These are phyloP conservation scores for Vulpes vulpes DNA, from an alignment of 2,113 vertebrate species.

Conservation along the genomic window DNA sequence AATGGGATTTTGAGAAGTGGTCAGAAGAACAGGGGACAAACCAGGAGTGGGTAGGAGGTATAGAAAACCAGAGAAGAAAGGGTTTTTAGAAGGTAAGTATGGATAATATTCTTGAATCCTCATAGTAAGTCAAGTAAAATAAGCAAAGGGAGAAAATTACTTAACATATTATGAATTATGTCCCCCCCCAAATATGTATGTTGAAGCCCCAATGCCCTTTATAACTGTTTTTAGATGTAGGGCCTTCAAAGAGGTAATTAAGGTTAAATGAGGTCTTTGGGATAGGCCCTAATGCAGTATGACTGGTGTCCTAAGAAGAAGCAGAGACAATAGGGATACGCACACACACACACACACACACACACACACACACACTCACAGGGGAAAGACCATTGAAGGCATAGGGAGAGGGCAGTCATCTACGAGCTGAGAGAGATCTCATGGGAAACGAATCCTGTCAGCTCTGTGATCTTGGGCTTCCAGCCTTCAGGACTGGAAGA, in stretches of 20 bases:
- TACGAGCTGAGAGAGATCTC: neutral
- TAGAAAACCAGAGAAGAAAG: neutral
- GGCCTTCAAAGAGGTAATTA: neutral
- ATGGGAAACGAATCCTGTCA: neutral
- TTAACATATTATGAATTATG: neutral
- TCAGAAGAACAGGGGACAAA: neutral
- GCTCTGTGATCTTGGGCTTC: neutral
- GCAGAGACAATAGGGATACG: too few species aligned
- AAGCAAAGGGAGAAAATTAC: slow-evolving; percentile 25
- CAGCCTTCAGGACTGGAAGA: neutral
- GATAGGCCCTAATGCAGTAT: neutral
- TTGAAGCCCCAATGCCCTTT: neutral
- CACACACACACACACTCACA: rapidly evolving
- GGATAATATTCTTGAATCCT: neutral
- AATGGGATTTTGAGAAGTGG: neutral
- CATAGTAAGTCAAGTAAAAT: neutral
- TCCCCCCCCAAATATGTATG: neutral
- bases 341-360: rapidly evolving
- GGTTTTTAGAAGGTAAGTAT: neutral
- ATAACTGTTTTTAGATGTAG: neutral
- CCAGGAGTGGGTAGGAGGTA: rapidly evolving
- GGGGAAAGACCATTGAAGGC: neutral
- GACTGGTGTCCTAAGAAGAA: neutral
- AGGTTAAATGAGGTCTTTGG: neutral
- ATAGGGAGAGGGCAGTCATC: neutral